These are phyloP conservation scores for Phortica variegata DNA, from an alignment of 1,140 invertebrate species.

Conservation along the genomic window DNA sequence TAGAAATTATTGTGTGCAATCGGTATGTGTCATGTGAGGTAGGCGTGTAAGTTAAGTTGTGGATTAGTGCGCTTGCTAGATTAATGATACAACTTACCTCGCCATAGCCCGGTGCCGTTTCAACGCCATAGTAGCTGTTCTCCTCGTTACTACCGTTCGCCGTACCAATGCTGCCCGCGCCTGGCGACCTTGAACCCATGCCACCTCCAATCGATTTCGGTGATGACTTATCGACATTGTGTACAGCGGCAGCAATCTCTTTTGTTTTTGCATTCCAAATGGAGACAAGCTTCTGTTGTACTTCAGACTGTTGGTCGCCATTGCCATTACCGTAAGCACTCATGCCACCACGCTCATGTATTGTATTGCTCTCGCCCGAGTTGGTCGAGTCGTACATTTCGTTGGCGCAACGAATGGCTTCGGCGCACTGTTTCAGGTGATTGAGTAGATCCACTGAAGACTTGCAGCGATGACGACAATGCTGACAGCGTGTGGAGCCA, in stretches of 20 bases:
- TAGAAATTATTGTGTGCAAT: conserved; percentile 41
- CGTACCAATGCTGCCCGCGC: conserved; percentile 14
- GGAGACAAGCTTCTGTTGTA: conserved; percentile 62
- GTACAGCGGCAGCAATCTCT: conserved; percentile 54
- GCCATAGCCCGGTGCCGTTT: conserved; percentile 60
- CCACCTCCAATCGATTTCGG: not conserved
- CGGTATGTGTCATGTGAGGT: not conserved
- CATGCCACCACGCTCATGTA: no score
- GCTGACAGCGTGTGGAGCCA: conserved; percentile 76
- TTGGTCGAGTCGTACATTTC: conserved; percentile 53
- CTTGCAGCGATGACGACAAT: conserved; percentile 81
- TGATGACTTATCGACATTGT: conserved; percentile 25
- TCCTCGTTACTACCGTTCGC: conserved; percentile 43
- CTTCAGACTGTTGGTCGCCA: conserved; percentile 42
- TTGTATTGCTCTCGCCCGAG: conserved; percentile 46
- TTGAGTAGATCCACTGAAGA: conserved; percentile 72
- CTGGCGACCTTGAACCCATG: conserved; percentile 19
- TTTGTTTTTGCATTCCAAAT: conserved; percentile 63
- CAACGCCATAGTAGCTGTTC: conserved; percentile 58
- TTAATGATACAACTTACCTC: conserved; percentile 52
- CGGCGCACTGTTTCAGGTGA: conserved; percentile 71
- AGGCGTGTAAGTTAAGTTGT: no score
- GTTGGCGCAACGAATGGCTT: conserved; percentile 57
- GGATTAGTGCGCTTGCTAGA: conserved; percentile 3
- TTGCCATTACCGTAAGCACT: conserved; percentile 36